Percentiles rank a stretch among this genome's conserved stretches.
Evolutionary conservation across 2,888 invertebrate genomes (phyloP).

Genomic region (Polymixis lichenea): DNA sequence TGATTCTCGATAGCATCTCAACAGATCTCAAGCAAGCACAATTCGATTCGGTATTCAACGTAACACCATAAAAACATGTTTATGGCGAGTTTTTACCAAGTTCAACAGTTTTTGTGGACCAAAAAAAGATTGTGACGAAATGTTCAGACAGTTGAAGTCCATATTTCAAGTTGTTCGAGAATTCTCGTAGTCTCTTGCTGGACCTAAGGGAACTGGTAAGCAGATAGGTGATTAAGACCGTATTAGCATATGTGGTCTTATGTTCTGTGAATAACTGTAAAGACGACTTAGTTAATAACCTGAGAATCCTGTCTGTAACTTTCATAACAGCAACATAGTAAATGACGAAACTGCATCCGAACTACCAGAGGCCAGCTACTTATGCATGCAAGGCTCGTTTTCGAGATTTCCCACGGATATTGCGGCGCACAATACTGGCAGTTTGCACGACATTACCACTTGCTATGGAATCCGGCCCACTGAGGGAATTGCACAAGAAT

Average conservation of each 20-base stretch:
- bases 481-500: conserved; percentile 66
- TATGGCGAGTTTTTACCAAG: conserved; percentile 49
- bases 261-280: conserved; percentile 13
- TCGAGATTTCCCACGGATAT: conserved; percentile 80
- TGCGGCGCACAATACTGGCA: conserved; percentile 66
- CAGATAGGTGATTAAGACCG: background rate
- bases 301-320: conserved; percentile 38
- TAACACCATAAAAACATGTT: conserved; percentile 49
- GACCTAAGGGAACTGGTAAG: background rate
- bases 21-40: conserved; percentile 54
- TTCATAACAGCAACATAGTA: conserved; percentile 49
- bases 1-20: conserved; percentile 49
- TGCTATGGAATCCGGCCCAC: conserved; percentile 64
- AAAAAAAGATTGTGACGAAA: conserved; percentile 28
- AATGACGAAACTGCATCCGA: conserved; percentile 61
- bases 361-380: conserved; percentile 62
- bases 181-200: background rate
- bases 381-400: conserved; percentile 73
- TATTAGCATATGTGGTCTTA: background rate
- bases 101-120: conserved; percentile 33
- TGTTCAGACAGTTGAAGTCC: background rate
- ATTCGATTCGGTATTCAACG: conserved; percentile 57
- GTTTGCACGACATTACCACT: conserved; percentile 65
- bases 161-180: conserved; percentile 10
- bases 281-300: conserved; percentile 13